These are phyloP conservation scores for Periphyllus acericola DNA, from an alignment of 2,888 invertebrate species.

Conservation along the genomic window DNA sequence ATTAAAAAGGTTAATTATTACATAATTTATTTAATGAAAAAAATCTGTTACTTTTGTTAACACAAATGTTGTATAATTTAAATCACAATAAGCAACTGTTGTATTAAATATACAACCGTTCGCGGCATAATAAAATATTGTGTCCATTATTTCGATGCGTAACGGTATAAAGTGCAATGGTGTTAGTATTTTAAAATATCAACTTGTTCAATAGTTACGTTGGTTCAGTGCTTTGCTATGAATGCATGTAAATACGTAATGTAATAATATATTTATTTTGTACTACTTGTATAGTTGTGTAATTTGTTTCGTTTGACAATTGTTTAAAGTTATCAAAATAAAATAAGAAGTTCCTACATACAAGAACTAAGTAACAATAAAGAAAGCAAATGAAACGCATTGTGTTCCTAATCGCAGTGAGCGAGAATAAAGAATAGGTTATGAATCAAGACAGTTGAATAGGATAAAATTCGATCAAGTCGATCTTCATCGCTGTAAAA, in stretches of 20 bases:
- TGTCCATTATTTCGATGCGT: not conserved
- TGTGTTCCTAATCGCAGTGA: not conserved
- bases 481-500: too few species aligned
- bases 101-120: too few species aligned
- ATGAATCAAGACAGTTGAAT: too few species aligned
- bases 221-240: too few species aligned
- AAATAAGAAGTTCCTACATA: not conserved
- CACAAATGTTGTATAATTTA: not conserved
- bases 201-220: too few species aligned
- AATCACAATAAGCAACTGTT: not conserved
- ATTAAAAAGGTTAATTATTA: constrained; percentile 33
- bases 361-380: not conserved
- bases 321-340: not conserved
- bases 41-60: not conserved
- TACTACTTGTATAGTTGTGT: not conserved
- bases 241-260: too few species aligned
- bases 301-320: not conserved
- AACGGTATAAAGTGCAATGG: too few species aligned
- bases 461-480: too few species aligned
- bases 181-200: too few species aligned
- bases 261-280: not conserved
- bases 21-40: constrained; percentile 19
- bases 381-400: not conserved
- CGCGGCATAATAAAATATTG: too few species aligned
- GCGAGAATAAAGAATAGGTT: not conserved